Base-by-base conservation (phyloP, 2,113 vertebrate species). In the Enhydra lutris region DNA sequence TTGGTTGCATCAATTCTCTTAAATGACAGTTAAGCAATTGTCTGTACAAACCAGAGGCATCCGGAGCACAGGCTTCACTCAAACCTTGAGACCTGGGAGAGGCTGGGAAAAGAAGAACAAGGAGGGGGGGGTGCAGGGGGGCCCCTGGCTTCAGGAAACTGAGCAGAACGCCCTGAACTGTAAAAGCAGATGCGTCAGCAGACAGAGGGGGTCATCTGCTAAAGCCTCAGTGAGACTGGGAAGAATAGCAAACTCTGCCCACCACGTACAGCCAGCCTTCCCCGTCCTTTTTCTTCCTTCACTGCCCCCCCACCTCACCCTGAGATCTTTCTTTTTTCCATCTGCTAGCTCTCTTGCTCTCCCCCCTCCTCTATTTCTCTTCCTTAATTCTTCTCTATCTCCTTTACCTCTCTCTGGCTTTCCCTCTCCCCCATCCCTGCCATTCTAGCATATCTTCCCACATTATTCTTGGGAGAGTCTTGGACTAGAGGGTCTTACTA, bases 11-110 rank as follows among this genome's bases (percentile, higher is more conserved):
- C 98, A 98, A 94, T 97, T 98, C 97, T 98, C 95, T 98, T 98
- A 98, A 98, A 97, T 87, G 90, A 98, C 97, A 98, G 98, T 98
- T 98, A 98, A 98, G 93, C 97, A 97, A 97, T 98, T 98, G 97
- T 98, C 96, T 99, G 98, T 97, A 97, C 97, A 98, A 95, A 98
- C 97, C 97, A 98, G 98, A 98, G 98, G 96, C 95, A 92, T 97
- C 98, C 1, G 4, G 97, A 98, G 89, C 90, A 95, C 97, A 97
- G 97, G 96, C 98, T 98, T 97, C 93, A 71, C 97, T 98, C 94
- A 94, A 97, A 98, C 97, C 97, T 97, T 97, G 97, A 95, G 97
- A 98, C 97, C 98, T 98, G 98, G 98, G 98, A 99, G 98, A 98
- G 98, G 98, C 98, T 98, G 98, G 98, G 98, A 98, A 98, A 94